A percentile compares a stretch with the other conserved stretches of the same genome.
Conservation (phyloP, 2,113 vertebrate species). For the Stigmatopora argus region DNA sequence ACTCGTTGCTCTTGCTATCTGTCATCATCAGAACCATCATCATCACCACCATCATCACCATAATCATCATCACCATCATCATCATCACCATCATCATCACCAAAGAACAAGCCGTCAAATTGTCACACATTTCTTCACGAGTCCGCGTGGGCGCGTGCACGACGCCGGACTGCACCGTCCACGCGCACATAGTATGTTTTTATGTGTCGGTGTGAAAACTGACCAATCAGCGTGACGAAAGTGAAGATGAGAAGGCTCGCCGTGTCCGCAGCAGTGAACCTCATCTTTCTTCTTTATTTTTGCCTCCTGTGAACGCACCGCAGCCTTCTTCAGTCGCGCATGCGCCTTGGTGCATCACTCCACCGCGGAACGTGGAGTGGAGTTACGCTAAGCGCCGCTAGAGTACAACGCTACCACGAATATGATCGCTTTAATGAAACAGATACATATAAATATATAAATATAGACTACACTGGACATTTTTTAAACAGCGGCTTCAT, state of each 20-base stretch:
- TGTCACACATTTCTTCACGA: not conserved
- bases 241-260: not conserved
- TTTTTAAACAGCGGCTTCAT: too few relatives aligned
- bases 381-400: not conserved
- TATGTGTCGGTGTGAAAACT: not conserved
- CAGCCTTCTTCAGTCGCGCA: not conserved
- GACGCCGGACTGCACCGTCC: not conserved
- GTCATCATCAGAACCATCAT: not conserved
- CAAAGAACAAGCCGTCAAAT: not conserved
- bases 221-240: conserved; percentile 1
- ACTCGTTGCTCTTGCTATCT: not conserved
- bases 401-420: not conserved
- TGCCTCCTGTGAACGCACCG: not conserved
- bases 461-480: too few relatives aligned
- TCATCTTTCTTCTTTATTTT: not conserved
- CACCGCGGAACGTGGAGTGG: not conserved
- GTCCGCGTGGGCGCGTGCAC: not conserved
- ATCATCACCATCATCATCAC: not conserved
- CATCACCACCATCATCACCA: not conserved
- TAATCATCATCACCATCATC: not conserved
- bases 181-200: not conserved
- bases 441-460: too few relatives aligned
- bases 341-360: not conserved
- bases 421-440: too few relatives aligned
- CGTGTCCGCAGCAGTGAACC: not conserved